Percentiles rank a stretch among this genome's conserved stretches.
phyloP scores from a whole-genome alignment of 1,140 invertebrate species.

The Ostrea denselamellosa region DNA sequence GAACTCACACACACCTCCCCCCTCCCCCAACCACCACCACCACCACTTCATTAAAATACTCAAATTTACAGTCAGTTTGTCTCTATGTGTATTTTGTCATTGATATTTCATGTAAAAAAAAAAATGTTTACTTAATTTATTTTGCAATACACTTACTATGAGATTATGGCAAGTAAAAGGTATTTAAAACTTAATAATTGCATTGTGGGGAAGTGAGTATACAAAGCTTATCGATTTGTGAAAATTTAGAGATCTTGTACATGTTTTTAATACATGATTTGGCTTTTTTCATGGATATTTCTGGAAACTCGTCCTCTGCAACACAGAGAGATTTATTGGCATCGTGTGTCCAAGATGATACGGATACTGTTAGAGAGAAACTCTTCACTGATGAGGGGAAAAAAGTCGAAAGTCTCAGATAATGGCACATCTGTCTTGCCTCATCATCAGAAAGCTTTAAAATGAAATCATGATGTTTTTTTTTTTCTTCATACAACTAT shows the following conservation, averaged over 20 bases:
- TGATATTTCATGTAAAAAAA: too few relatives aligned
- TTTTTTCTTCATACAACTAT: slow-evolving; percentile 28
- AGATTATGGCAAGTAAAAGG: too few relatives aligned
- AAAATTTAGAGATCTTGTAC: neutral
- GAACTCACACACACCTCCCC: too few relatives aligned
- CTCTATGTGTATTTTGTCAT: too few relatives aligned
- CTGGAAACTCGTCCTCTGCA: neutral
- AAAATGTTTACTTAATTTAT: too few relatives aligned
- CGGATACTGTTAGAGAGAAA: neutral
- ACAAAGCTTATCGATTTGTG: too few relatives aligned
- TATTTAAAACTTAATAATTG: too few relatives aligned
- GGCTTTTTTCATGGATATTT: neutral
- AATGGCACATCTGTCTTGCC: neutral
- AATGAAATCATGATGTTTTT: slow-evolving; percentile 17
- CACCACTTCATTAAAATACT: too few relatives aligned
- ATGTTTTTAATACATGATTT: neutral
- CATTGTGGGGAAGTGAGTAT: too few relatives aligned
- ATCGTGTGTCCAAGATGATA: neutral
- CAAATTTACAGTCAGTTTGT: too few relatives aligned
- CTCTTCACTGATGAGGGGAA: neutral
- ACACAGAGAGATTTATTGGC: neutral
- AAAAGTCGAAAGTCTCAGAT: slow-evolving; percentile 7
- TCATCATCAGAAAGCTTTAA: slow-evolving; percentile 4
- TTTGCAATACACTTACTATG: too few relatives aligned
- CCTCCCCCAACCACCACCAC: too few relatives aligned